Percentiles rank a stretch among this genome's conserved stretches.
Evolutionary conservation across 2,797 vertebrate genomes (phyloP).

Genomic region (Anguilla anguilla): DNA sequence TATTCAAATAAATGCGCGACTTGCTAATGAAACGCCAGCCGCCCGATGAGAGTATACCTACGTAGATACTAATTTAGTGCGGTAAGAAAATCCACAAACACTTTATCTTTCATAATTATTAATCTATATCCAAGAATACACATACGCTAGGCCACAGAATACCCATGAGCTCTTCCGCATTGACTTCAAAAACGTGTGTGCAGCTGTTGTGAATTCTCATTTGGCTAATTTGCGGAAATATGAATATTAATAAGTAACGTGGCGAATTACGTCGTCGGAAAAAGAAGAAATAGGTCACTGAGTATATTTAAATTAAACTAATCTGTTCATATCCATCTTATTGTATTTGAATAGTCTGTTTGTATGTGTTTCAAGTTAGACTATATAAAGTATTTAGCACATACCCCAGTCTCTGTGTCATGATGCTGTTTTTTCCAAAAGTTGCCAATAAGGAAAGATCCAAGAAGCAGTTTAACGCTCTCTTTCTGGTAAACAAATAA

Average conservation of each 20-base stretch:
- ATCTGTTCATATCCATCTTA: not conserved
- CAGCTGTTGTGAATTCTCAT: not conserved
- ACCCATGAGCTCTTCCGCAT: not conserved
- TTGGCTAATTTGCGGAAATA: too few species aligned
- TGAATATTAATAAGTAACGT: too few species aligned
- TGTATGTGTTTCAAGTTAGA: too few species aligned
- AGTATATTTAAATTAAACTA: not conserved
- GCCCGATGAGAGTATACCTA: not conserved
- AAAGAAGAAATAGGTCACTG: not conserved
- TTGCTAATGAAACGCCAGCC: not conserved
- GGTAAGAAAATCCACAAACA: too few species aligned
- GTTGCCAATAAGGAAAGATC: not conserved
- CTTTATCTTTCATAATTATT: too few species aligned
- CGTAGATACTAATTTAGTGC: too few species aligned
- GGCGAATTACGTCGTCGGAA: not conserved
- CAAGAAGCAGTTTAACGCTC: not conserved
- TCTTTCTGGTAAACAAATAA: slow-evolving; percentile 11
- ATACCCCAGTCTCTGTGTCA: not conserved
- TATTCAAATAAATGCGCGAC: not conserved
- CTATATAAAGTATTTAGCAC: not conserved
- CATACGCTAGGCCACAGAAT: not conserved
- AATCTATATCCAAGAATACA: too few species aligned
- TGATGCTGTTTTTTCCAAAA: not conserved
- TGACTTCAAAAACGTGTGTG: not conserved
- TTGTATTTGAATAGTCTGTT: too few species aligned